phyloP scores from a whole-genome alignment of 2,113 vertebrate species.

The Erinaceus europaeus region DNA sequence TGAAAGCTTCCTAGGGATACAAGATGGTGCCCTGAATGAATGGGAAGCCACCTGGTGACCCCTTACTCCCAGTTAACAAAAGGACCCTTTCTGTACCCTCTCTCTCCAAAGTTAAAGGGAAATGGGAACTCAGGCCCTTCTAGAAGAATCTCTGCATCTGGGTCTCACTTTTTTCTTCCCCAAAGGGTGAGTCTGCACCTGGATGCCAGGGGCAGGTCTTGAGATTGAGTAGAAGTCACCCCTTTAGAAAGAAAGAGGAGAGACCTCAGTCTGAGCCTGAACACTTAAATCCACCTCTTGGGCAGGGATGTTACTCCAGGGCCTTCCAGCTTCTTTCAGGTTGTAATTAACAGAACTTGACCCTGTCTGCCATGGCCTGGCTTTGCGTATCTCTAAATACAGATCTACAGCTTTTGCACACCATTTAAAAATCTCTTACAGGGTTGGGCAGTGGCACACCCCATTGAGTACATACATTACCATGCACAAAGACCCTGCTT shows the following conservation, averaged over 20 bases:
- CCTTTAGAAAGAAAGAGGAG: not conserved
- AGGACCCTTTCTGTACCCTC: not conserved
- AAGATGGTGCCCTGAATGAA: not conserved
- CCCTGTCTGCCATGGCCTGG: accelerated
- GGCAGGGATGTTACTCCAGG: not conserved
- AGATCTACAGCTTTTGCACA: not conserved
- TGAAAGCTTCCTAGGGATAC: conserved; percentile 35
- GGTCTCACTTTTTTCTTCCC: not conserved
- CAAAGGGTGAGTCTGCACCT: not conserved
- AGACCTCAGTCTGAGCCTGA: not conserved
- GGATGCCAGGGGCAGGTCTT: not conserved
- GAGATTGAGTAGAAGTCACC: not conserved
- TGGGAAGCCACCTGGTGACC: conserved; percentile 52
- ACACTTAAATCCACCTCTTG: not conserved
- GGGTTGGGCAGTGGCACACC: too few relatives aligned
- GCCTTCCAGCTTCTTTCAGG: not conserved
- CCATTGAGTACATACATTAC: too few relatives aligned
- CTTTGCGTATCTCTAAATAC: not conserved
- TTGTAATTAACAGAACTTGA: not conserved
- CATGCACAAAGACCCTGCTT: too few relatives aligned
- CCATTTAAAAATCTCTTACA: not conserved
- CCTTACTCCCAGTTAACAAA: conserved; percentile 42
- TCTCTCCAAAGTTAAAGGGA: not conserved
- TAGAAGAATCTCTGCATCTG: not conserved
- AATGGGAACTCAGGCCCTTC: not conserved